Conservation (phyloP, 2,888 invertebrate species). For the Drosophila heteroneura region DNA sequence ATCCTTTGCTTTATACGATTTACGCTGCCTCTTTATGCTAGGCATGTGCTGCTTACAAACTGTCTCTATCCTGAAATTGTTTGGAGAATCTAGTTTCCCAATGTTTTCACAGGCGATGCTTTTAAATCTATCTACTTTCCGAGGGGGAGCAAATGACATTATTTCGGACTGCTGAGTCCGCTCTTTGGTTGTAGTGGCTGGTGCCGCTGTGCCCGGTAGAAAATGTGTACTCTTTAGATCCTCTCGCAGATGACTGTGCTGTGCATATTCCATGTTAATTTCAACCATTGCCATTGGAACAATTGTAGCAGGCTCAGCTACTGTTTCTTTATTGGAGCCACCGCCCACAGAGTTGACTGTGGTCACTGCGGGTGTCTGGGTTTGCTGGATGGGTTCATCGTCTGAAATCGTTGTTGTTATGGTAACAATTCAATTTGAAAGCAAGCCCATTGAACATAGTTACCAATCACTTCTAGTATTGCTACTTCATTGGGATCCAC, state of each 20-base stretch:
- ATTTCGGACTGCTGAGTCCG: neutral
- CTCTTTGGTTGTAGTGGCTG: neutral
- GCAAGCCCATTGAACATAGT: neutral
- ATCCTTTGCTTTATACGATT: neutral
- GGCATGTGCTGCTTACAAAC: constrained; percentile 20
- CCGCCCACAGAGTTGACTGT: neutral
- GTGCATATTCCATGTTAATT: constrained; percentile 59
- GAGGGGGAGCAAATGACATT: neutral
- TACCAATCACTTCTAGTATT: constrained; percentile 37
- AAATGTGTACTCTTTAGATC: constrained; percentile 32
- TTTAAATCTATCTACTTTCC: neutral
- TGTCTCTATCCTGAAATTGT: neutral
- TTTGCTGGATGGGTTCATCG: constrained; percentile 15
- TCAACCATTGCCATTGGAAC: constrained; percentile 63
- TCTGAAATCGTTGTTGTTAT: constrained; percentile 33
- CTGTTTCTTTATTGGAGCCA: neutral
- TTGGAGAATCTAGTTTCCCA: neutral
- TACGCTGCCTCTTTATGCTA: neutral
- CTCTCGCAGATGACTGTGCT: constrained; percentile 52
- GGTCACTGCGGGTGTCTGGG: neutral
- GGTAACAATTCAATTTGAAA: neutral
- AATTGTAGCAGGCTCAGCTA: neutral
- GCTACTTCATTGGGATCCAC: neutral
- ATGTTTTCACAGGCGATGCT: neutral
- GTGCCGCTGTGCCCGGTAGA: neutral